Evolutionary conservation across 2,797 vertebrate species (phyloP), one percentile per base, ranked within the genome.

Genomic region (Gymnopithys bicolor): DNA sequence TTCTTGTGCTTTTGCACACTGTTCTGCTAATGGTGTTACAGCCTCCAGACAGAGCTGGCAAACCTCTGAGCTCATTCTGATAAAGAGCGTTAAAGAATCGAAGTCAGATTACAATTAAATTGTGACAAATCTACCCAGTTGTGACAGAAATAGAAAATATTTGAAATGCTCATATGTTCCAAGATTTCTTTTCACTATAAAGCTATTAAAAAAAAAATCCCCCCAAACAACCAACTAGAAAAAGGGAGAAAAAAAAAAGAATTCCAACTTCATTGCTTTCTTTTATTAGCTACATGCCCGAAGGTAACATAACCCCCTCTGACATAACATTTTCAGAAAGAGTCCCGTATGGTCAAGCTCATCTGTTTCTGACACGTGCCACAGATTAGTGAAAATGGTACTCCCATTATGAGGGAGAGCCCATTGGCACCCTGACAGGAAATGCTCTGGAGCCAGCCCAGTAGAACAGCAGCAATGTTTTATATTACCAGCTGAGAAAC

Each of bases 1-100:
- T 97, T 99, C 99, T 94, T 99, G 99, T 93, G 98, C 98, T 97
- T 99, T 99, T 77, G 99, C 99, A 77, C 99, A 99, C 81, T 99
- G 99, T 89, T 99, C 99, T 25, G 99, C 99, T 97, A 99, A 97
- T 0, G 99, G 99, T 46, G 99, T 99, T 93, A 99, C 95, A 49
- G 99, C 99, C 96, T 99, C 99, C 85, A 99, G 97, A 97, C 99
- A 99, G 85, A 99, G 98, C 98, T 99, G 99, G 84, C 99, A 99
- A 96, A 99, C 98, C 95, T 99, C 99, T 15, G 99, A 99, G 89
- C 99, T 99, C 99, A 99, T 99, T 83, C 99, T 99, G 98, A 91
- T 96, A 85, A 71, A 1, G 4, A 41, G 51, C 3, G 94, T 99
- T 98, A 99, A 96, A 91, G 95, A 96, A 93, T 21, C 64, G 13